These are phyloP conservation scores for Buathra laborator DNA, from an alignment of 2,888 invertebrate genomes.

Conservation along the genomic window DNA sequence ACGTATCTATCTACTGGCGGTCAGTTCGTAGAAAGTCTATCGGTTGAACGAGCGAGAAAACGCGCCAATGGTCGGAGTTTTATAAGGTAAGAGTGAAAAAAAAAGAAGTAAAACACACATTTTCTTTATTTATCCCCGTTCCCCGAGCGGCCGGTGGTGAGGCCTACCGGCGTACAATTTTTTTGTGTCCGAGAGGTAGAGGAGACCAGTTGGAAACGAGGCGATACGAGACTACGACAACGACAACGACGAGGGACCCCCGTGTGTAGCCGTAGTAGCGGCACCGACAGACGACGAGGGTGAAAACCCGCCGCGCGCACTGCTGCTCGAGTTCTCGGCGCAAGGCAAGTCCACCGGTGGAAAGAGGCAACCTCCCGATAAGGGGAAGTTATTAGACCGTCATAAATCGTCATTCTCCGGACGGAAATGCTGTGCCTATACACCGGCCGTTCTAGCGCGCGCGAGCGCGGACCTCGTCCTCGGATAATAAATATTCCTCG, in stretches of 20 bases:
- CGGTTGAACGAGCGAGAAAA: slow-evolving; percentile 46
- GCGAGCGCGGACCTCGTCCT: slow-evolving; percentile 50
- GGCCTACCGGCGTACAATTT: slow-evolving; percentile 38
- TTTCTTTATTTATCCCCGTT: slow-evolving; percentile 50
- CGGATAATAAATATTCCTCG: slow-evolving; percentile 70
- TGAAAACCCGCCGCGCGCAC: slow-evolving; percentile 21
- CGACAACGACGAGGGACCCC: not conserved
- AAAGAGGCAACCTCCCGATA: slow-evolving; percentile 67
- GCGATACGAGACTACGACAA: slow-evolving; percentile 56
- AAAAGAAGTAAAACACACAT: slow-evolving; percentile 36
- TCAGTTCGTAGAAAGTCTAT: slow-evolving; percentile 15
- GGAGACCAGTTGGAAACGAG: slow-evolving; percentile 9
- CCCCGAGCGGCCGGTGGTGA: slow-evolving; percentile 22
- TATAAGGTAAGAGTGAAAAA: slow-evolving; percentile 8
- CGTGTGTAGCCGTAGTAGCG: not conserved
- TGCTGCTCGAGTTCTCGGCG: slow-evolving; percentile 38
- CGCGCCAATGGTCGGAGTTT: slow-evolving; percentile 29
- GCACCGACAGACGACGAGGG: slow-evolving; percentile 39
- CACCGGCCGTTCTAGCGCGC: slow-evolving; percentile 35
- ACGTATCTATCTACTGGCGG: slow-evolving; percentile 24
- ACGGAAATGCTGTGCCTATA: slow-evolving; percentile 70
- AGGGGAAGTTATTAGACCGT: slow-evolving; percentile 72
- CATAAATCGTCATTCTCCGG: slow-evolving; percentile 71
- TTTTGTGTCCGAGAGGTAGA: slow-evolving; percentile 37
- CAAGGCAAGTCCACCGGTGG: slow-evolving; percentile 51